phyloP scores from a whole-genome alignment of 2,113 vertebrate genomes.

The Centropus unirufus region DNA sequence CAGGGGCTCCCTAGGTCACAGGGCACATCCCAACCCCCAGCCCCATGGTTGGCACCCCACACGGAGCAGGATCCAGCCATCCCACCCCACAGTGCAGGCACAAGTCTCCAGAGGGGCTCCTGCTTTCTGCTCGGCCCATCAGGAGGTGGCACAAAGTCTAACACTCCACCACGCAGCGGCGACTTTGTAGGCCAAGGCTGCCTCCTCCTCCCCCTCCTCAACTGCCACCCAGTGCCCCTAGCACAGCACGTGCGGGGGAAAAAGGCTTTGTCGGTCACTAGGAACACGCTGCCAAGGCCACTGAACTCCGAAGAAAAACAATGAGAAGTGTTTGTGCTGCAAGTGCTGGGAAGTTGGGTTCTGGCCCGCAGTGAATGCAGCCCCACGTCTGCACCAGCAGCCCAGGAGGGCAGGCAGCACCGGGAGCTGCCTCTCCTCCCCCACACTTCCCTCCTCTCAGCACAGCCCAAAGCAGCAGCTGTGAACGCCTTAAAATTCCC shows the following conservation, averaged over 20 bases:
- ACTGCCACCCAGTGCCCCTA: rapidly evolving
- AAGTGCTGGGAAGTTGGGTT: background rate
- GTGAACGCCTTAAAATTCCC: background rate
- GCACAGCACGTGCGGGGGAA: rapidly evolving
- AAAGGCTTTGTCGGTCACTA: background rate
- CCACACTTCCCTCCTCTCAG: background rate
- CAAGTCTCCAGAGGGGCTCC: background rate
- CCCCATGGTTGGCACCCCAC: rapidly evolving
- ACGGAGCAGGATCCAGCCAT: background rate
- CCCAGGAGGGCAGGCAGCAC: background rate
- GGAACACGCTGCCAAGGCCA: background rate
- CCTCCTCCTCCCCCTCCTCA: background rate
- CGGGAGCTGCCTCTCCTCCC: too few species aligned
- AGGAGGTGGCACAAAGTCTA: background rate
- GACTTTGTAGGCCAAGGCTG: background rate
- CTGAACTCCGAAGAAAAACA: background rate
- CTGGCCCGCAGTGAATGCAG: rapidly evolving
- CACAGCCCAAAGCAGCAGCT: background rate
- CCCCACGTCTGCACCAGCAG: too few species aligned
- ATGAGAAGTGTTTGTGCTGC: background rate
- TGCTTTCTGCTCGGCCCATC: rapidly evolving
- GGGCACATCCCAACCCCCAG: background rate
- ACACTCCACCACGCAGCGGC: rapidly evolving
- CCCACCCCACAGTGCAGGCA: background rate
- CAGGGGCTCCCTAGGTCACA: background rate